These are phyloP conservation scores for Steromphala cineraria DNA, from an alignment of 2,888 invertebrate species.

Conservation along the genomic window DNA sequence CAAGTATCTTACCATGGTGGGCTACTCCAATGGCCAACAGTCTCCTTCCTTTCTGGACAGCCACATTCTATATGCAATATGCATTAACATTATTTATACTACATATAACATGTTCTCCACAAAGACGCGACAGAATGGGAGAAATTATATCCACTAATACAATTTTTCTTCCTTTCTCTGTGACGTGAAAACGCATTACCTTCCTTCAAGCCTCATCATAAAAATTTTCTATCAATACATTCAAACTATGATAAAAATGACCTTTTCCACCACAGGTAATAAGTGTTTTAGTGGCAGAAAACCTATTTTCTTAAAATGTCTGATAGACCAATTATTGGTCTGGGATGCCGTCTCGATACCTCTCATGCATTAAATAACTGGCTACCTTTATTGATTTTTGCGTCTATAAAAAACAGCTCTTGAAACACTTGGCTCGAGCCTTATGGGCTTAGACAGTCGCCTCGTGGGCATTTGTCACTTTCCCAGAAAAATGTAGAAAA, in stretches of 20 bases:
- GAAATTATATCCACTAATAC: slow-evolving; percentile 20
- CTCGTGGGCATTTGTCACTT: slow-evolving; percentile 14
- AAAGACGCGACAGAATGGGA: slow-evolving; percentile 9
- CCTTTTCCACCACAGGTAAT: slow-evolving; percentile 19
- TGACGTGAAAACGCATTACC: not conserved
- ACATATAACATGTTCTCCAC: slow-evolving; percentile 17
- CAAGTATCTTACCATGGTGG: no score
- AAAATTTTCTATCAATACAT: slow-evolving; percentile 20
- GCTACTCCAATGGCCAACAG: no score
- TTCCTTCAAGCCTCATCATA: slow-evolving; percentile 10
- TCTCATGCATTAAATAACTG: slow-evolving; percentile 20
- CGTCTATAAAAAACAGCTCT: slow-evolving; percentile 20
- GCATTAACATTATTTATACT: slow-evolving; percentile 17
- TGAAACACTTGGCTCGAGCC: slow-evolving; percentile 20
- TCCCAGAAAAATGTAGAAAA: slow-evolving; percentile 4
- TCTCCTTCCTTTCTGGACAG: not conserved
- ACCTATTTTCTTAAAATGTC: slow-evolving; percentile 21
- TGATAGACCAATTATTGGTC: slow-evolving; percentile 21
- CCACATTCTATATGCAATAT: slow-evolving; percentile 5
- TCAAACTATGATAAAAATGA: slow-evolving; percentile 21
- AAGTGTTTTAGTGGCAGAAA: slow-evolving; percentile 20
- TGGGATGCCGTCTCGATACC: slow-evolving; percentile 15
- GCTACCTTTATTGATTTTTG: slow-evolving; percentile 18
- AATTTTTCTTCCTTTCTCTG: slow-evolving; percentile 16
- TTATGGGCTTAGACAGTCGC: slow-evolving; percentile 9